Percentiles rank a stretch among this genome's conserved stretches.
These are phyloP conservation scores for Lasioglossum vierecki DNA, from an alignment of 2,888 invertebrate genomes.

Conservation along the genomic window DNA sequence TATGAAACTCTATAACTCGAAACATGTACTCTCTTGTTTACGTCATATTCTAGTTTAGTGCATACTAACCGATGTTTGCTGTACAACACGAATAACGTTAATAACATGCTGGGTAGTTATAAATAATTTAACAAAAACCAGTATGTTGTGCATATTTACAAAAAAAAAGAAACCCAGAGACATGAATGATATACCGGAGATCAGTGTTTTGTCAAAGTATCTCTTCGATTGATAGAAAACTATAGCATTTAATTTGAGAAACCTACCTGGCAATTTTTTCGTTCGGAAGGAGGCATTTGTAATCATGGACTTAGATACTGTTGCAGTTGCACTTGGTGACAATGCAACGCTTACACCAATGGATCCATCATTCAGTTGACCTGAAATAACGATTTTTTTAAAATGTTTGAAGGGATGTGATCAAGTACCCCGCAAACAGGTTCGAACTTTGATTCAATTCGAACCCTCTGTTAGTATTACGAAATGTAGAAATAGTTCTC, in stretches of 20 bases:
- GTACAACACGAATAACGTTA: constrained; percentile 27
- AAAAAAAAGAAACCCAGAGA: constrained; percentile 6
- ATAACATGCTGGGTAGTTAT: constrained; percentile 38
- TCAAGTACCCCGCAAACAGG: no score
- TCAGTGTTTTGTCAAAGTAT: constrained; percentile 18
- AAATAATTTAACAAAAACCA: constrained; percentile 34
- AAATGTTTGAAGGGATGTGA: constrained; percentile 3
- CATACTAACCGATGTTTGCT: constrained; percentile 35
- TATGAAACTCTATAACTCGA: constrained; percentile 3
- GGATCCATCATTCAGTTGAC: constrained; percentile 91
- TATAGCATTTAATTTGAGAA: constrained; percentile 22
- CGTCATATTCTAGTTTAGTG: constrained; percentile 27
- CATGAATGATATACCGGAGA: constrained; percentile 10
- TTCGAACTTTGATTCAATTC: no score
- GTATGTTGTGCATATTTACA: constrained; percentile 25
- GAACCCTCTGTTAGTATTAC: no score
- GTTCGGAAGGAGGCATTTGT: constrained; percentile 99
- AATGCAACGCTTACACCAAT: constrained; percentile 93
- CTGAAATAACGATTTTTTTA: constrained; percentile 78
- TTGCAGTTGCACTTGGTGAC: constrained; percentile 90
- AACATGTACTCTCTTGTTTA: not conserved
- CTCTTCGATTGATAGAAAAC: constrained; percentile 1
- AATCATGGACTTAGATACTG: constrained; percentile 96
- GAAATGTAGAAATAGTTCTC: no score
- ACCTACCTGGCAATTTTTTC: constrained; percentile 96